phyloP scores from a whole-genome alignment of 2,113 vertebrate genomes.

The Bufo gargarizans region DNA sequence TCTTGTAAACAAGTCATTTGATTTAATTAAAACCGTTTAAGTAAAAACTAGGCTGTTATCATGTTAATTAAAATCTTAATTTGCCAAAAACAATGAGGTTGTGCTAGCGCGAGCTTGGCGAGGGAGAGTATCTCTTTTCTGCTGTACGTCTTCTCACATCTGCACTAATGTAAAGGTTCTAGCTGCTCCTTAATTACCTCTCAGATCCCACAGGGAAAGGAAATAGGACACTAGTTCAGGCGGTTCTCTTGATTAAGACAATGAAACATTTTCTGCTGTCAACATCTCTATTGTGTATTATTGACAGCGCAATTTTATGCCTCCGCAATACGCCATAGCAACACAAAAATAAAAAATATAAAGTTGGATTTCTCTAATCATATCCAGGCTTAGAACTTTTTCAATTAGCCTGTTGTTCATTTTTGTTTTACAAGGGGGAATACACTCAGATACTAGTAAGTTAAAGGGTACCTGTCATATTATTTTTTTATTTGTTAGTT shows the following conservation, averaged over 20 bases:
- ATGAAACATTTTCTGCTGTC: conserved; percentile 45
- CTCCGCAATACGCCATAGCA: background rate
- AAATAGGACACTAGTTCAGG: conserved; percentile 49
- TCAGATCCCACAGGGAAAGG: conserved; percentile 39
- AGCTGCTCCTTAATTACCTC: conserved; percentile 48
- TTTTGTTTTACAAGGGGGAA: background rate
- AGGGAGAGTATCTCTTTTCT: conserved; percentile 19
- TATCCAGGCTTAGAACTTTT: background rate
- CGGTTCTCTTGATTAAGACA: conserved; percentile 55
- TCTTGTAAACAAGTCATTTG: conserved; percentile 63
- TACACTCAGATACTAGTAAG: background rate
- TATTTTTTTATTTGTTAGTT: no score
- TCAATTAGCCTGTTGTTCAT: background rate
- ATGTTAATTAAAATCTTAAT: conserved; percentile 65
- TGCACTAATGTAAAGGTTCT: conserved; percentile 40
- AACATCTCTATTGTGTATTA: conserved; percentile 51
- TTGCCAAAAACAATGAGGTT: conserved; percentile 42
- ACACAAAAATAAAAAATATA: background rate
- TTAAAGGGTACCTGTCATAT: background rate
- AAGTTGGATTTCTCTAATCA: background rate
- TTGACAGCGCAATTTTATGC: conserved; percentile 25
- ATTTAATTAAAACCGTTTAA: conserved; percentile 59
- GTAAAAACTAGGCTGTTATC: conserved; percentile 62
- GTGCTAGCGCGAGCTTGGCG: conserved; percentile 13
- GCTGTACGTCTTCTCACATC: conserved; percentile 17